These are phyloP conservation scores for Ovibos moschatus DNA, from an alignment of 2,113 vertebrate genomes.

Conservation along the genomic window DNA sequence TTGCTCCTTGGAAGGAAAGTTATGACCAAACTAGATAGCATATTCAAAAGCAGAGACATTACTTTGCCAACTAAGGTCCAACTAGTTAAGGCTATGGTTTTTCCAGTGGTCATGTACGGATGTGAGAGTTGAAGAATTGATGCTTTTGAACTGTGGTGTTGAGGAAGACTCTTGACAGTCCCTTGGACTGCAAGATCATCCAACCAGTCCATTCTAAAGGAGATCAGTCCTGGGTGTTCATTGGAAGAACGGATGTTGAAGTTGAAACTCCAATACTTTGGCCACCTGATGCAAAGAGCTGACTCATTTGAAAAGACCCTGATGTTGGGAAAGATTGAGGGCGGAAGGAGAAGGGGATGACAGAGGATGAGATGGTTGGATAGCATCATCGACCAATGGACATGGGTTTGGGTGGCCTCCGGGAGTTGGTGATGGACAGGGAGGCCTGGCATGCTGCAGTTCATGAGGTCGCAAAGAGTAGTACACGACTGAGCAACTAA, in stretches of 20 bases:
- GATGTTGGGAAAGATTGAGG: not conserved
- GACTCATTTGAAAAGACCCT: not conserved
- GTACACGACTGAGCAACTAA: accelerated
- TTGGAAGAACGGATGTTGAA: accelerated
- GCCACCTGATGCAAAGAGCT: not conserved
- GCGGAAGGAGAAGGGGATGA: accelerated
- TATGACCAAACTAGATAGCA: not conserved
- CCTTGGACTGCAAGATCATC: not conserved
- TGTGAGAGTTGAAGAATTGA: not conserved
- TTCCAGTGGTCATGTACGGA: not conserved
- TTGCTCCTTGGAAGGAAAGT: not conserved
- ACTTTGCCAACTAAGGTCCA: accelerated
- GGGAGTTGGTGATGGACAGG: not conserved
- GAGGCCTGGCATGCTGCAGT: not conserved
- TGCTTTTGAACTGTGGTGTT: not conserved
- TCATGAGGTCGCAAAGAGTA: accelerated
- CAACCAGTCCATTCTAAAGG: not conserved
- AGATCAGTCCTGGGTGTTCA: not conserved
- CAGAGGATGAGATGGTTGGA: not conserved
- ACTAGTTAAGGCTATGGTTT: not conserved
- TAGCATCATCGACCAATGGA: not conserved
- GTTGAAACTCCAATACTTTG: not conserved
- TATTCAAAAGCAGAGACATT: not conserved
- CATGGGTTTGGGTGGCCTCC: not conserved
- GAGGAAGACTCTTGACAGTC: not conserved